Percentiles rank a stretch among this genome's conserved stretches.
Conservation (phyloP, 2,797 vertebrate species). For the Mareca penelope region DNA sequence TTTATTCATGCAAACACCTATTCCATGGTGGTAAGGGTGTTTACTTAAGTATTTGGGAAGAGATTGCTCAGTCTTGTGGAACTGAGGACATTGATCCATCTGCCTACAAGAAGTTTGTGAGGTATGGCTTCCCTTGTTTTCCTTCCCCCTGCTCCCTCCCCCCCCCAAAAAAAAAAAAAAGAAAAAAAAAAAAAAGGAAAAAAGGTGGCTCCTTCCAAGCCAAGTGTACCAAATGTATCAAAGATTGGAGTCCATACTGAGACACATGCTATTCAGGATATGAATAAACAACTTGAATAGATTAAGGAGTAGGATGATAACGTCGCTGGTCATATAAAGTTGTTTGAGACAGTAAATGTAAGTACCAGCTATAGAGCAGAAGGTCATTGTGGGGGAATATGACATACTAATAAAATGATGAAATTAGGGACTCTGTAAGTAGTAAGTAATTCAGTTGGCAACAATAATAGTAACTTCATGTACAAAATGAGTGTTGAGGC, state of each 20-base stretch:
- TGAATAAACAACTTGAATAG: background rate
- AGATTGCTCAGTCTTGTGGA: background rate
- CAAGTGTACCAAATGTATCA: background rate
- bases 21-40: background rate
- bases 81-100: background rate
- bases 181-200: background rate
- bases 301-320: background rate
- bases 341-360: background rate
- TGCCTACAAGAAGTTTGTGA: background rate
- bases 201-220: background rate
- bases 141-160: too few species aligned
- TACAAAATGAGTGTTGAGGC: background rate
- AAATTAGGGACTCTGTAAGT: rapidly evolving
- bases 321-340: background rate
- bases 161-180: background rate
- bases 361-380: background rate
- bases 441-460: background rate
- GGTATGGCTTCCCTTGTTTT: background rate
- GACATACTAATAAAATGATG: background rate
- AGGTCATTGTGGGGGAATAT: background rate
- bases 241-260: background rate
- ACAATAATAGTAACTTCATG: background rate
- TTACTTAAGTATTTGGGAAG: background rate
- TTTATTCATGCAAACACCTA: background rate
- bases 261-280: background rate